Percentiles rank a stretch among this genome's conserved stretches.
Evolutionary conservation across 2,888 invertebrate species (phyloP).

Genomic region (Syritta pipiens): DNA sequence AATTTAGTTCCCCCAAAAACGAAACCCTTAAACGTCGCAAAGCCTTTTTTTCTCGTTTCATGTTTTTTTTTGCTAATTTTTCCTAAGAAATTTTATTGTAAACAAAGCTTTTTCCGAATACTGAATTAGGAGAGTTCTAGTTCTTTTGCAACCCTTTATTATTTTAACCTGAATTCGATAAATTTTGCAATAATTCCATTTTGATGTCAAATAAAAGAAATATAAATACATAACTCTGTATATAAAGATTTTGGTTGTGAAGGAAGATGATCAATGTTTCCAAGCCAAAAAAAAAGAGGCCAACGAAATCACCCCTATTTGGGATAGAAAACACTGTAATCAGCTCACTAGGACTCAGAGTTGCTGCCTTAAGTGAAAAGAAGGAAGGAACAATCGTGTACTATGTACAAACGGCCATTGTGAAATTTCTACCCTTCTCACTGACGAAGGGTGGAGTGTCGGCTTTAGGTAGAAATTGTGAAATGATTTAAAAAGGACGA

Average conservation of each 20-base stretch:
- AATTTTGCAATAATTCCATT: too few relatives aligned
- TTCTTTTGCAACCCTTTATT: too few relatives aligned
- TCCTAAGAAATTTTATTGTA: too few relatives aligned
- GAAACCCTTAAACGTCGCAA: too few relatives aligned
- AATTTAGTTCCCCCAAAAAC: too few relatives aligned
- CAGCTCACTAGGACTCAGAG: constrained; percentile 57
- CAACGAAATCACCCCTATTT: constrained; percentile 65
- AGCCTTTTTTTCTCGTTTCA: too few relatives aligned
- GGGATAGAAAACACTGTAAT: constrained; percentile 55
- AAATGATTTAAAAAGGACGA: constrained; percentile 75
- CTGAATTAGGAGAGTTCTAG: too few relatives aligned
- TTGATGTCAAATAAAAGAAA: too few relatives aligned
- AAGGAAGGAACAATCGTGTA: constrained; percentile 66
- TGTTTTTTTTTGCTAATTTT: too few relatives aligned
- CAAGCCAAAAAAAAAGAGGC: constrained; percentile 39
- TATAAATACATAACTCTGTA: constrained; percentile 4
- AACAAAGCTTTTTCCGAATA: too few relatives aligned
- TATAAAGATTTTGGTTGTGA: constrained; percentile 19
- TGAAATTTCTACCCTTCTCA: constrained; percentile 57
- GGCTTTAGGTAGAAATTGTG: constrained; percentile 60
- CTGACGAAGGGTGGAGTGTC: constrained; percentile 60
- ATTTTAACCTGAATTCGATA: too few relatives aligned
- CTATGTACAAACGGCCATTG: constrained; percentile 66
- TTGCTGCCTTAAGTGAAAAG: constrained; percentile 47
- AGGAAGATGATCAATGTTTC: constrained; percentile 48